Percentiles rank a stretch among this genome's conserved stretches.
Conservation (phyloP, 2,113 vertebrate species). For the Mustela lutreola region DNA sequence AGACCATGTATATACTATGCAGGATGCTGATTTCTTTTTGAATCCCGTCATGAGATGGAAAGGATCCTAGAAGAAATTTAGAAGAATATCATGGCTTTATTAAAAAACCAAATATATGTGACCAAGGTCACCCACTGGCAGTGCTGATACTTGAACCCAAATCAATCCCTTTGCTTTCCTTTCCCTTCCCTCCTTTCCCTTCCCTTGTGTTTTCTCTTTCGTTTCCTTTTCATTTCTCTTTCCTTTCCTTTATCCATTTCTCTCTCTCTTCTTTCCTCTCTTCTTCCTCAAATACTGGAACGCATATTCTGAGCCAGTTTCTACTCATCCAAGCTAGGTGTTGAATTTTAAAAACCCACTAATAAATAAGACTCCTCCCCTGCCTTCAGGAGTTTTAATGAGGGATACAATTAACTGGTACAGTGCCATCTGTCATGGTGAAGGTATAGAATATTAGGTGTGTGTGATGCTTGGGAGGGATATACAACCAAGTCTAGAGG, state of each 20-base stretch:
- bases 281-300: background rate
- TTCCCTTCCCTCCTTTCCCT: background rate
- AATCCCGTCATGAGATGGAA: background rate
- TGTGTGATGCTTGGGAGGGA: background rate
- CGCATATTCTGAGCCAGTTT: background rate
- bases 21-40: slow-evolving; percentile 15
- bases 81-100: background rate
- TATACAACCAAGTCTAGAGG: background rate
- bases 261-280: background rate
- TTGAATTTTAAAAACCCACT: background rate
- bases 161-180: background rate
- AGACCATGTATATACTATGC: background rate
- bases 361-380: background rate
- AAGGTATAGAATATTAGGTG: background rate
- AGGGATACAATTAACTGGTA: background rate
- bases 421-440: background rate
- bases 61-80: background rate
- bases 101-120: background rate
- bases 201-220: background rate
- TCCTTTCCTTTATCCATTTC: background rate
- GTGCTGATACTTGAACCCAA: background rate
- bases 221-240: background rate
- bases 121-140: background rate
- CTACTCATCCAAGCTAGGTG: background rate
- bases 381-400: background rate